These are phyloP conservation scores for Bambusicola thoracicus DNA, from an alignment of 2,113 vertebrate genomes.

Conservation along the genomic window DNA sequence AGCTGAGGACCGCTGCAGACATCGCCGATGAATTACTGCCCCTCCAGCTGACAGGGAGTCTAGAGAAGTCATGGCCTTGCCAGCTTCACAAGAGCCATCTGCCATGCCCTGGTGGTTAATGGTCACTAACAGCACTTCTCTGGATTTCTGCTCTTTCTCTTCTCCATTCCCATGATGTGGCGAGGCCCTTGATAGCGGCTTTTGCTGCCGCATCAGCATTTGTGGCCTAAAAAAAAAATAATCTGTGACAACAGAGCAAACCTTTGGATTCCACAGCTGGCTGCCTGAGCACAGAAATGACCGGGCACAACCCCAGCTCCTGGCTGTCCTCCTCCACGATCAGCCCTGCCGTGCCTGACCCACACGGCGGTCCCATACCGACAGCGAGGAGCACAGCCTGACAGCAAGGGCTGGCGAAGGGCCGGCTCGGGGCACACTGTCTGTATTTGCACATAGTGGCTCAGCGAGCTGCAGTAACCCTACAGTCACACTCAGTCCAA, in stretches of 20 bases:
- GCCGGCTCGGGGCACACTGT: not conserved
- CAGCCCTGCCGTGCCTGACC: not conserved
- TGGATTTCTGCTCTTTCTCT: constrained; percentile 2
- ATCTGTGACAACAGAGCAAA: constrained; percentile 6
- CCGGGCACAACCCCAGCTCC: not conserved
- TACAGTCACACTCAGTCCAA: not conserved
- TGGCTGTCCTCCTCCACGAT: not conserved
- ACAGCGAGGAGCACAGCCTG: not conserved
- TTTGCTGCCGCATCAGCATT: constrained; percentile 68
- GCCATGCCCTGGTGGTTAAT: constrained; percentile 24
- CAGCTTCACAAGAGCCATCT: not conserved
- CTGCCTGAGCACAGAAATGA: constrained; percentile 10
- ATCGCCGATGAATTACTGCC: not conserved
- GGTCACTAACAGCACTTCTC: constrained; percentile 21
- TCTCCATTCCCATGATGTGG: constrained; percentile 47
- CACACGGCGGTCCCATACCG: not conserved
- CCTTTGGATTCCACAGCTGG: not conserved
- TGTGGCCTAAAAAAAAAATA: constrained; percentile 33
- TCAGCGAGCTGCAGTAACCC: not conserved
- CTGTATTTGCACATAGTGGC: not conserved
- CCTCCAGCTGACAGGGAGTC: not conserved
- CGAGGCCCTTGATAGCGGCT: constrained; percentile 11
- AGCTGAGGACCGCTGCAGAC: not conserved
- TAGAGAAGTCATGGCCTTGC: constrained; percentile 6
- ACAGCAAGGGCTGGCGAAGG: not conserved